Base-by-base conservation (phyloP, 2,797 vertebrate species). In the Oreochromis mossambicus region DNA sequence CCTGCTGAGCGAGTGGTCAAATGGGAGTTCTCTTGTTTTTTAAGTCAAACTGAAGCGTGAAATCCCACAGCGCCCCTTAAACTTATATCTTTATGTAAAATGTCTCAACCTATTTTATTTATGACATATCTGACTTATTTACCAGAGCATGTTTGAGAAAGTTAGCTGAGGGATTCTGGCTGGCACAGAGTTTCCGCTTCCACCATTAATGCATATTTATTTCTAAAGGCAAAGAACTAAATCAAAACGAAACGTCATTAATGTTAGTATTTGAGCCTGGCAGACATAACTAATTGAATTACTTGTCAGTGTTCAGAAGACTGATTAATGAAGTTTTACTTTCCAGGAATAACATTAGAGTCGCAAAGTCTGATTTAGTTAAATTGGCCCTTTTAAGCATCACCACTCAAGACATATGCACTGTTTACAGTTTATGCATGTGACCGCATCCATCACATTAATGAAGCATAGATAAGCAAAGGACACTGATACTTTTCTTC, bases 311-410 rank as follows among this genome's bases (percentile, higher is more conserved):
- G 78, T 70, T 50, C 43, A 61, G 63, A 70, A 63, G n/a, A 19
- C 77, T 48, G 43, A 91, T 29, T 82, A 84, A 90, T 82, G 2
- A 76, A 26, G 86, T n/a, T 80, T 92, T 88, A 8, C 36, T 63
- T 83, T 83, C 63, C 29, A 66, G 75, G 21, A 82, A 41, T 87
- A 79, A 68, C 29, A 55, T 46, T 52, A 38, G n/a, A 88, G 17
- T n/a, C 19, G 66, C n/a, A 50, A 80, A 89, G 32, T 82, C 78
- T 79, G 29, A 85, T 88, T 84, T 79, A 6, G 61, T 76, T 50
- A 32, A 29, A 79, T 84, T 68, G 21, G 75, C 82, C 32, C 56
- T 80, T 63, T 83, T 75, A 79, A 41, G 38, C 24, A 56, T 56
- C 24, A 15, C 24, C 55, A 46, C 58, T 76, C 11, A 24, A 81